Base-by-base conservation (phyloP, 23 tunicate species). In the Styela clava region DNA sequence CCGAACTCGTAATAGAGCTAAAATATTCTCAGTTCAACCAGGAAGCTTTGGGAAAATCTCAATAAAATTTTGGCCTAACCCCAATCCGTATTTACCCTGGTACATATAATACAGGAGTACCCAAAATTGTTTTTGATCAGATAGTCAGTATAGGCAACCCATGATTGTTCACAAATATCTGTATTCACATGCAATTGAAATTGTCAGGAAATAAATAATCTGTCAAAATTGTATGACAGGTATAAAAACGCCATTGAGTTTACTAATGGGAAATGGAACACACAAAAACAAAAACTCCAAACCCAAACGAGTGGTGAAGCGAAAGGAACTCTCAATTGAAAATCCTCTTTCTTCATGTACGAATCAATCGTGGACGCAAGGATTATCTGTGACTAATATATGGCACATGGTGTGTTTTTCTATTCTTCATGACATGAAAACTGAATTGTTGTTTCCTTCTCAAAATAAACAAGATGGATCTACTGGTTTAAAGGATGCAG, bases 381-480 rank as follows among this genome's bases (percentile, higher is more conserved):
- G 16, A 7, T 33, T 76, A 1, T 52, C 81, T 9, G 21, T 16
- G 12, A 7, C 52, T n/a, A 33, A 26, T 20, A 19, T 76, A 25
- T 76, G 81, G 81, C 35, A 52, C 30, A 21, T 76, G 0, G 31
- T 26, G 16, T 36, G 65, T 52, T 76, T 76, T 27, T 20, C 65
- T 51, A 76, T 76, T 24, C 37, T 18, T 1, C 27, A 76, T n/a
- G n/a, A n/a, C n/a, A n/a, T n/a, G n/a, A n/a, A n/a, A n/a, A n/a
- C n/a, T n/a, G n/a, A n/a, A n/a, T n/a, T n/a, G n/a, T n/a, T n/a
- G n/a, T n/a, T n/a, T n/a, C n/a, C n/a, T n/a, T n/a, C n/a, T n/a
- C n/a, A n/a, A n/a, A n/a, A n/a, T n/a, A n/a, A n/a, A n/a, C n/a
- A n/a, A n/a, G n/a, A n/a, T n/a, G n/a, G n/a, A n/a, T n/a, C n/a